Percentiles rank a stretch among this genome's conserved stretches.
phyloP scores from a whole-genome alignment of 2,113 vertebrate species.

The Scortum barcoo region DNA sequence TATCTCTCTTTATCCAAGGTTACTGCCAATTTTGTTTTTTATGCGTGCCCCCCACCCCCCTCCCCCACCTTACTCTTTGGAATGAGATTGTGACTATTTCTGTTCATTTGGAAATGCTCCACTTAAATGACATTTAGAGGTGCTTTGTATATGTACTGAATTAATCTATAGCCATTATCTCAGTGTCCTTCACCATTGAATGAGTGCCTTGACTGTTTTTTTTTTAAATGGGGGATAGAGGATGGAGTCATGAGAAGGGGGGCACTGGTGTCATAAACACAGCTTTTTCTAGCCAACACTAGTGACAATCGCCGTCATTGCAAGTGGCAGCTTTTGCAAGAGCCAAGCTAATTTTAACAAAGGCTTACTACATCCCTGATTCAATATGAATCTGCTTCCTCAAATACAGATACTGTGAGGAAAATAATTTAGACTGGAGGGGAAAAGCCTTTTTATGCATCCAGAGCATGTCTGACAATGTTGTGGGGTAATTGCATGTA shows the following conservation, averaged over 20 bases:
- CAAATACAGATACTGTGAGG: slow-evolving; percentile 22
- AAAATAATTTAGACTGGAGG: slow-evolving; percentile 34
- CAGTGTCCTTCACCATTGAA: slow-evolving; percentile 45
- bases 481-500: slow-evolving; percentile 68
- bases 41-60: too few relatives aligned
- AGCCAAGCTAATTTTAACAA: slow-evolving; percentile 24
- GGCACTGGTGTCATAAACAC: slow-evolving; percentile 28
- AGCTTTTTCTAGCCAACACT: background rate
- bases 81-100: slow-evolving; percentile 13
- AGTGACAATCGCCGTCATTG: background rate
- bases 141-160: slow-evolving; percentile 27
- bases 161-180: slow-evolving; percentile 40
- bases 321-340: slow-evolving; percentile 16
- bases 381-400: slow-evolving; percentile 36
- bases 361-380: slow-evolving; percentile 1
- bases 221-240: background rate
- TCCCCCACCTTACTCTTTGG: background rate
- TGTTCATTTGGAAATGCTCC: slow-evolving; percentile 31
- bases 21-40: slow-evolving; percentile 1
- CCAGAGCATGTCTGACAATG: slow-evolving; percentile 40
- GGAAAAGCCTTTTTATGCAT: slow-evolving; percentile 44
- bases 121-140: slow-evolving; percentile 38
- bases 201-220: background rate
- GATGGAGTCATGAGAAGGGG: background rate
- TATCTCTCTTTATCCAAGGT: slow-evolving; percentile 11